Evolutionary conservation across 1,140 invertebrate species (phyloP).

Genomic region (Macrotrachela quadricornifera): DNA sequence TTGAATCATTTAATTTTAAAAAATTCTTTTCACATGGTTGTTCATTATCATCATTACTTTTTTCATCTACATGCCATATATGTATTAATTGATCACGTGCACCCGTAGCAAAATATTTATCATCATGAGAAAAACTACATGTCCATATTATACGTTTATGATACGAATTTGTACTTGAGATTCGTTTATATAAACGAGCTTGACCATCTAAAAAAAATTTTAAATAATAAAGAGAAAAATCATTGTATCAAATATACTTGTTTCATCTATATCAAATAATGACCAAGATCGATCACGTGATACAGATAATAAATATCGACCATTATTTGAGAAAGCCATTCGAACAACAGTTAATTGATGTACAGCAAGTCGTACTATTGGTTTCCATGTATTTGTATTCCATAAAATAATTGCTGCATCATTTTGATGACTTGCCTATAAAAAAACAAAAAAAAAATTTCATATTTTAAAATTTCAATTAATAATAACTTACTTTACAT

Average conservation of each 20-base stretch:
- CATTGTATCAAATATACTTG: background rate
- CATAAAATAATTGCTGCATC: conserved; percentile 37
- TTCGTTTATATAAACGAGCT: conserved; percentile 16
- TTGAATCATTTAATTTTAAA: conserved; percentile 36
- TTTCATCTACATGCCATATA: conserved; percentile 34
- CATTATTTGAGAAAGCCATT: conserved; percentile 63
- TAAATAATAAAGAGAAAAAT: background rate
- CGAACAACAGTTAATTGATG: conserved; percentile 79
- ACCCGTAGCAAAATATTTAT: conserved; percentile 58
- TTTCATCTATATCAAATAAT: conserved; percentile 31
- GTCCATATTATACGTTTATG: conserved; percentile 83
- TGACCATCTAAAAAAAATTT: conserved; percentile 11
- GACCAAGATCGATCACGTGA: conserved; percentile 76
- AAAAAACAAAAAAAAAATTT: background rate
- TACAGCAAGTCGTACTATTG: conserved; percentile 45
- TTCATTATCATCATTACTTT: conserved; percentile 11
- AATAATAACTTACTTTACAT: conserved; percentile 44
- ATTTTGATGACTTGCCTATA: conserved; percentile 32
- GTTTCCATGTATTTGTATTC: conserved; percentile 44
- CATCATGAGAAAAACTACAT: conserved; percentile 65
- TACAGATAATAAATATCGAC: conserved; percentile 57
- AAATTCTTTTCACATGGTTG: conserved; percentile 2
- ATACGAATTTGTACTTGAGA: conserved; percentile 47
- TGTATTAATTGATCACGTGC: conserved; percentile 68
- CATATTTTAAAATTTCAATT: background rate